Evolutionary conservation across 1,140 invertebrate species (phyloP).

Genomic region (Cataglyphis hispanica): DNA sequence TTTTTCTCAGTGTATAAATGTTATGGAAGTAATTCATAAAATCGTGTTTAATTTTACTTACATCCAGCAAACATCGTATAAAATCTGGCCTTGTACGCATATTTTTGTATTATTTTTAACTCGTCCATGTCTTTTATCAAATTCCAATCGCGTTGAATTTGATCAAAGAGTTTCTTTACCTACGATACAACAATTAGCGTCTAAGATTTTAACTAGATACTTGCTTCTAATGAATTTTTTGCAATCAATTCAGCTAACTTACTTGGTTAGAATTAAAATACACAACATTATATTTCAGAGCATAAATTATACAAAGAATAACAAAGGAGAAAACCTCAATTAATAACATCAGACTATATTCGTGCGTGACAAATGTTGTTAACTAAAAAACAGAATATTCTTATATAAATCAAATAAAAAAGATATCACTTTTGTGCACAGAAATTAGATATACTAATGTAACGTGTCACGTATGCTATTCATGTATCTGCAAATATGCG

Average conservation of each 20-base stretch:
- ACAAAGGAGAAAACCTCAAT: slow-evolving; percentile 19
- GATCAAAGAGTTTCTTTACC: slow-evolving; percentile 28
- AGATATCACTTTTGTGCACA: neutral
- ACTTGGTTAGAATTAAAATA: slow-evolving; percentile 43
- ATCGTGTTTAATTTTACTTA: slow-evolving; percentile 2
- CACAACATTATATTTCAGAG: slow-evolving; percentile 23
- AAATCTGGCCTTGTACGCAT: slow-evolving; percentile 5
- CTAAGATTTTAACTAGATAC: neutral
- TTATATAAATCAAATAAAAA: neutral
- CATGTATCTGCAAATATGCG: neutral
- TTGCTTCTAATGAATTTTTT: neutral
- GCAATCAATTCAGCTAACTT: slow-evolving; percentile 5
- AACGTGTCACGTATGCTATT: neutral
- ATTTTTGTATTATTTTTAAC: slow-evolving; percentile 41
- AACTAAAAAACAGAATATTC: slow-evolving; percentile 14
- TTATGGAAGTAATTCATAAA: neutral
- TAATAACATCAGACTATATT: slow-evolving; percentile 9
- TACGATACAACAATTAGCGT: neutral
- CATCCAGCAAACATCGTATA: neutral
- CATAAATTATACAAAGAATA: slow-evolving; percentile 9
- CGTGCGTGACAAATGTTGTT: slow-evolving; percentile 19
- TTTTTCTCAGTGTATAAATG: neutral
- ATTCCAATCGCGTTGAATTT: slow-evolving; percentile 34
- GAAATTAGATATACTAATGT: neutral
- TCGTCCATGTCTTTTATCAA: slow-evolving; percentile 9